Conservation (phyloP, 2,113 vertebrate species). For the Muscicapa adusta region DNA sequence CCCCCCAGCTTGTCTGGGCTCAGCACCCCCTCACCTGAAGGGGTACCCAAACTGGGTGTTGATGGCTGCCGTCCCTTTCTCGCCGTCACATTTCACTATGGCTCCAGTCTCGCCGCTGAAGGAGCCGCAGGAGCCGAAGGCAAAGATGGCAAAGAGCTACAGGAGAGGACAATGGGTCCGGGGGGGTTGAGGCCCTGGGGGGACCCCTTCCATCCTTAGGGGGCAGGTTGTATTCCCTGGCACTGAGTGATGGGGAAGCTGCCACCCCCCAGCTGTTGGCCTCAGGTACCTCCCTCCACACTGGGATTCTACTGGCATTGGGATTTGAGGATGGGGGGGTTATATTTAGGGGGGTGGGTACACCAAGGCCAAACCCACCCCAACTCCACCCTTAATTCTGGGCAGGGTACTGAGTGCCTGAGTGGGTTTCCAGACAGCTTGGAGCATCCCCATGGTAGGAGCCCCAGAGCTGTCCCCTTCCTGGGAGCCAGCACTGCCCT, state of each 20-base stretch:
- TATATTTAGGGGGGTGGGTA: not conserved
- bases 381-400: rapidly evolving
- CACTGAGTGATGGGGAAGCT: not conserved
- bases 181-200: not conserved
- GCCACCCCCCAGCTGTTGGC: not conserved
- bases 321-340: not conserved
- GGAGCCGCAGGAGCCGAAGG: constrained; percentile 88
- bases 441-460: not conserved
- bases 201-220: not conserved
- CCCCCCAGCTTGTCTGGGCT: not conserved
- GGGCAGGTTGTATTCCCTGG: not conserved
- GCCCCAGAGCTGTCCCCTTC: rapidly evolving
- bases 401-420: not conserved
- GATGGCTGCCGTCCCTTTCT: constrained; percentile 27
- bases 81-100: constrained; percentile 70
- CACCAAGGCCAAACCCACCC: not conserved
- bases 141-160: constrained; percentile 92
- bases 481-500: not conserved
- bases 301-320: not conserved
- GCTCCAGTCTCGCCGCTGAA: constrained; percentile 82
- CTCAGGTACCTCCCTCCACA: not conserved
- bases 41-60: constrained; percentile 83
- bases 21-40: constrained; percentile 80
- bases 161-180: not conserved
- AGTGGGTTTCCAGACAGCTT: not conserved